Percentiles rank a stretch among this genome's conserved stretches.
Evolutionary conservation across 2,888 invertebrate genomes (phyloP).

Genomic region (Entomobrya multifasciata): DNA sequence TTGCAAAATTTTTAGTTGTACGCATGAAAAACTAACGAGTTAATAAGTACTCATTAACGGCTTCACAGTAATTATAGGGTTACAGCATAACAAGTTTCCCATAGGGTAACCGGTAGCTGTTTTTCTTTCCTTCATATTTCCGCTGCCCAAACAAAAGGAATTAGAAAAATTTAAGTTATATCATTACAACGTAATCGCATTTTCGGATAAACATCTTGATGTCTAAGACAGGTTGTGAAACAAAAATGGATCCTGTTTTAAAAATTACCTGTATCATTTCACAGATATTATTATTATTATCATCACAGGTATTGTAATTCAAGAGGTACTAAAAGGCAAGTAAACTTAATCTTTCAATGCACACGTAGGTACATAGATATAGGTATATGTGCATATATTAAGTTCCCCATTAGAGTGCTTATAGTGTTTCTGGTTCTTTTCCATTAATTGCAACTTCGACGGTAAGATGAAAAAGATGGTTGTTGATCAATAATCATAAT

Average conservation of each 20-base stretch:
- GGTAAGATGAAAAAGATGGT: neutral
- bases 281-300: constrained; percentile 12
- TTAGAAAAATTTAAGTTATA: neutral
- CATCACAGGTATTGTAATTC: constrained; percentile 13
- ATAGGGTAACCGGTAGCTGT: constrained; percentile 51
- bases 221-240: neutral
- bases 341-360: constrained; percentile 20
- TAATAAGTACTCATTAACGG: constrained; percentile 68
- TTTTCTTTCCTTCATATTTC: constrained; percentile 34
- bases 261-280: neutral
- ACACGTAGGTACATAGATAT: neutral
- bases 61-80: constrained; percentile 60
- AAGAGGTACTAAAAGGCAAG: constrained; percentile 30
- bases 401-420: neutral
- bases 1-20: neutral
- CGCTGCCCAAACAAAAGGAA: constrained; percentile 38
- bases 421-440: constrained; percentile 3
- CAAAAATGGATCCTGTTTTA: constrained; percentile 10
- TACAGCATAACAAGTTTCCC: constrained; percentile 57
- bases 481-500: neutral
- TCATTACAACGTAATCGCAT: neutral
- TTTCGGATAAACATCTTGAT: constrained; percentile 29
- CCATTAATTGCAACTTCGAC: neutral
- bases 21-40: constrained; percentile 62
- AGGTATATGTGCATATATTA: neutral